A percentile compares a stretch with the other conserved stretches of the same genome.
phyloP scores from a whole-genome alignment of 2,888 invertebrate genomes.

The Lysandra bellargus region DNA sequence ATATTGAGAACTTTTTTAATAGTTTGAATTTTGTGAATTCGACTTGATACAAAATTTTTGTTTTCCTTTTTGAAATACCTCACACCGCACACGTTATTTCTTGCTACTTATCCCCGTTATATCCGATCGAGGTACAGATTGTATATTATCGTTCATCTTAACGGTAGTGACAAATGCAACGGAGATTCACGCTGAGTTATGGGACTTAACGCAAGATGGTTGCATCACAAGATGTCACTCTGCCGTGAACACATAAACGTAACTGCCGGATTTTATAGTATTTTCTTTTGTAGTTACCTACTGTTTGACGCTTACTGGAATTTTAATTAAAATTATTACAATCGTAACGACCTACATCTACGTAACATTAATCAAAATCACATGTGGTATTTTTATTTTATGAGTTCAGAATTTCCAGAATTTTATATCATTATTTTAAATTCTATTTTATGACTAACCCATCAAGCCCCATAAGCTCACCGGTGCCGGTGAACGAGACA shows the following conservation, averaged over 20 bases:
- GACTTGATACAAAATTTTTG: background rate
- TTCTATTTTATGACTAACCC: too few relatives aligned
- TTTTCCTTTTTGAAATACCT: background rate
- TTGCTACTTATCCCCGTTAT: background rate
- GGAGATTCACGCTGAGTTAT: slow-evolving; percentile 5
- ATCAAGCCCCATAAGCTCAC: too few relatives aligned
- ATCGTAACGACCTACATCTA: background rate
- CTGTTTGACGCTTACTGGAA: background rate
- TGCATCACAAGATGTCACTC: slow-evolving; percentile 13
- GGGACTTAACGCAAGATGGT: background rate
- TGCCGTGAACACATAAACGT: background rate
- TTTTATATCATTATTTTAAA: too few relatives aligned
- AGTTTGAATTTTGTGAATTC: background rate
- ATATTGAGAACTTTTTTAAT: too few relatives aligned
- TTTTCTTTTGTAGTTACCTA: background rate
- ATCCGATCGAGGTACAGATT: background rate
- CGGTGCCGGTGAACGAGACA: too few relatives aligned
- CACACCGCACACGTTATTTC: background rate
- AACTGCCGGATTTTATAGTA: background rate
- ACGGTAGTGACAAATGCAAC: slow-evolving; percentile 21
- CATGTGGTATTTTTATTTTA: background rate
- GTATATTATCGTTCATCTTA: background rate
- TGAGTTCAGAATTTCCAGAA: too few relatives aligned
- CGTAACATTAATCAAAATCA: background rate
- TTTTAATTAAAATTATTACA: slow-evolving; percentile 4